Evolutionary conservation across 2,888 invertebrate species (phyloP).

Genomic region (Microchrysa polita): DNA sequence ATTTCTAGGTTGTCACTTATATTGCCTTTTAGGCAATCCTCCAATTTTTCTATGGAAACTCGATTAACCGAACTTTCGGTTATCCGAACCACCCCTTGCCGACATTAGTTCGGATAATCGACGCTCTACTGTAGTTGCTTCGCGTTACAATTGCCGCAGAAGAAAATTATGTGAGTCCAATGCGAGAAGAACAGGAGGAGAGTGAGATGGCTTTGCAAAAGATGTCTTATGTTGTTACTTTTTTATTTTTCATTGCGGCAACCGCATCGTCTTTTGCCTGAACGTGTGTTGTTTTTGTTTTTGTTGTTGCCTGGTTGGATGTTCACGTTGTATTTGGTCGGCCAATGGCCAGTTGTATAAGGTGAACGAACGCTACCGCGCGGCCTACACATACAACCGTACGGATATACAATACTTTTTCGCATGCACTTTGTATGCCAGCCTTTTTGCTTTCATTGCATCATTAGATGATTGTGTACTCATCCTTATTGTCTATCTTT

Average conservation of each 20-base stretch:
- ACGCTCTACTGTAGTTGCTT: conserved; percentile 19
- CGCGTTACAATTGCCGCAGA: conserved; percentile 28
- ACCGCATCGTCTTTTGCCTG: too few relatives aligned
- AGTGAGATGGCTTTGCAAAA: conserved; percentile 20
- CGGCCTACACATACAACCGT: conserved; percentile 55
- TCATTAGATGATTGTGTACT: too few relatives aligned
- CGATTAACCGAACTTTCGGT: too few relatives aligned
- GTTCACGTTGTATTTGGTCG: conserved; percentile 53
- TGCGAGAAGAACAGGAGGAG: background rate
- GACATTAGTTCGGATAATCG: too few relatives aligned
- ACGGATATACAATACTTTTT: background rate
- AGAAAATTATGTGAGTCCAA: conserved; percentile 30
- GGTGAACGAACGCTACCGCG: conserved; percentile 55
- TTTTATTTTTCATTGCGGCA: too few relatives aligned
- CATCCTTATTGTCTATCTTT: too few relatives aligned
- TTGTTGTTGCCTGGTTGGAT: conserved; percentile 23
- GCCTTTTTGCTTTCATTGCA: too few relatives aligned
- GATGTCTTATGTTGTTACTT: conserved; percentile 30
- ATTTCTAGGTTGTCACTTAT: too few relatives aligned
- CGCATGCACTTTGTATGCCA: background rate
- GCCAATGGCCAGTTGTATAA: conserved; percentile 57
- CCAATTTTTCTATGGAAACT: too few relatives aligned
- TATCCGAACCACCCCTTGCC: too few relatives aligned
- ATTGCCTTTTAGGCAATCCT: too few relatives aligned
- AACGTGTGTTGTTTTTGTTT: background rate